Evolutionary conservation across 2,113 vertebrate species (phyloP), one percentile per base, ranked within the genome.

Genomic region (Barnardius zonarius): DNA sequence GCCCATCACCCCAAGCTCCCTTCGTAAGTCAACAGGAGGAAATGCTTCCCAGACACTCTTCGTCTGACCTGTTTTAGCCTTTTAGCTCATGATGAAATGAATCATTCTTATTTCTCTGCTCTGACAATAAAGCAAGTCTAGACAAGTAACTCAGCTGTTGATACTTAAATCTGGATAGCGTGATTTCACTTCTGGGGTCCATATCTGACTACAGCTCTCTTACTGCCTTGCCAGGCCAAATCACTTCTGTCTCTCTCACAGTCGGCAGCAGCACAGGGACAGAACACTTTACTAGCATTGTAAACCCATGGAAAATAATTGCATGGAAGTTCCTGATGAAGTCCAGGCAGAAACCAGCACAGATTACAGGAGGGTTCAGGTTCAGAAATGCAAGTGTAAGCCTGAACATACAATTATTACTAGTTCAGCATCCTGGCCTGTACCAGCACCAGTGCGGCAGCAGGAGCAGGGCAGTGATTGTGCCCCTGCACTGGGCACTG

Each of bases 171-270:
- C 17, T 28, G 80, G 67, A 64, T 19, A 55, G 39, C 57, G 31
- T 77, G 62, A 95, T 92, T 91, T 77, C 84, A 83, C 95, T 94
- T 74, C 66, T 78, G 89, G 73, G 77, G 69, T 95, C 69, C 17
- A 2, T 37, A 63, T 59, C 74, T 88, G 80, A 35, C 72, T 78
- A 14, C 55, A 69, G 83, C 41, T 63, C 57, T 85, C 63, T 49
- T n/a, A 31, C 33, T 48, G 78, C 67, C 78, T 76, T n/a, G 90
- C 63, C 90, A 85, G 62, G 39, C 49, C 41, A 87, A 61, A 88
- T 54, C 61, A 52, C 52, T 72, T 43, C 72, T 82, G 35, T 43
- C 88, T 57, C 22, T 27, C 75, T 73, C 62, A 8, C 68, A 41
- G 70, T 18, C 70, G 66, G 1, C 57, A 76, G 79, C 75, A 86